Evolutionary conservation across 2,797 vertebrate species (phyloP).

Genomic region (Gila robusta): DNA sequence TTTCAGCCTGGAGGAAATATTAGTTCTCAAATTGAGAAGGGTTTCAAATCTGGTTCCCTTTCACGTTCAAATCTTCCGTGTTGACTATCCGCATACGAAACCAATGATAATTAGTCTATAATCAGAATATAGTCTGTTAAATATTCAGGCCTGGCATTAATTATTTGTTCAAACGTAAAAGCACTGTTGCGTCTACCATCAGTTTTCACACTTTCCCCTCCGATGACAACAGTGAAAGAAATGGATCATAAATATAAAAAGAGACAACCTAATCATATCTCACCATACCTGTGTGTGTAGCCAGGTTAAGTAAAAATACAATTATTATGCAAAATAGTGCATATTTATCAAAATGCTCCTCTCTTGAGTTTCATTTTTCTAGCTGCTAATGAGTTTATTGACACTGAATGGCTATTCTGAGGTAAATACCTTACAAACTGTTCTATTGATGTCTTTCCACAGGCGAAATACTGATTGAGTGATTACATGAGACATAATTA

Average conservation of each 20-base stretch:
- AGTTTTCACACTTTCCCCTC: too few species aligned
- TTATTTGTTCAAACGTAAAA: neutral
- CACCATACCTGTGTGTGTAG: neutral
- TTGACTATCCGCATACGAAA: neutral
- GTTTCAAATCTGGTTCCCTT: neutral
- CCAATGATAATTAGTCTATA: neutral
- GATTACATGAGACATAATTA: too few species aligned
- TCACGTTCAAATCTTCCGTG: too few species aligned
- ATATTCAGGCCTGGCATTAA: neutral
- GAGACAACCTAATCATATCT: neutral
- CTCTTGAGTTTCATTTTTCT: neutral
- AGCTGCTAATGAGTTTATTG: neutral
- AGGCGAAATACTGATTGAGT: too few species aligned
- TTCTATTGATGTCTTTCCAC: neutral
- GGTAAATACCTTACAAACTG: neutral
- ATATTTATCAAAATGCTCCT: neutral
- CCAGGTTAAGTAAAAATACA: neutral
- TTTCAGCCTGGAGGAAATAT: conserved; percentile 2
- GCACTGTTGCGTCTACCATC: neutral
- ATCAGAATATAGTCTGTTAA: neutral
- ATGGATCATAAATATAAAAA: neutral
- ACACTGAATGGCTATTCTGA: neutral
- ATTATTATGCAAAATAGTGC: neutral
- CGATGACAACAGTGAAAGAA: too few species aligned
- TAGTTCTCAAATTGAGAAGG: neutral